A percentile compares a stretch with the other conserved stretches of the same genome.
These are phyloP conservation scores for Phrynocephalus vlangalii DNA, from an alignment of 2,797 vertebrate genomes.

Conservation along the genomic window DNA sequence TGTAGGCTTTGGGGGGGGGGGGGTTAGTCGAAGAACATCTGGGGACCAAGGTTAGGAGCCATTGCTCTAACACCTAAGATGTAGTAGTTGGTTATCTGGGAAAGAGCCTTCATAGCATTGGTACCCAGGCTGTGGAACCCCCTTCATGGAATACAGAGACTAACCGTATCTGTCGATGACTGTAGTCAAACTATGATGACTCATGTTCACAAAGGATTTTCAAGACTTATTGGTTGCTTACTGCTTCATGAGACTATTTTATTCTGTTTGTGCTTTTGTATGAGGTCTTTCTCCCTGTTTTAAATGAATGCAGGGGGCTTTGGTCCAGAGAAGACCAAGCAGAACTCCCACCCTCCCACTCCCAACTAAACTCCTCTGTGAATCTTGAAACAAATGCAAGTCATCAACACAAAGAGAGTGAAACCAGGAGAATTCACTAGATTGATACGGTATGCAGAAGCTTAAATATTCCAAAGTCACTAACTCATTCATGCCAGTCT, in stretches of 20 bases:
- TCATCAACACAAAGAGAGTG: neutral
- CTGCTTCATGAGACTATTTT: neutral
- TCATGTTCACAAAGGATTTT: neutral
- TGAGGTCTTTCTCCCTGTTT: neutral
- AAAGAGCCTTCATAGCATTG: neutral
- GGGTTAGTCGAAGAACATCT: no score
- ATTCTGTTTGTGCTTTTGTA: no score
- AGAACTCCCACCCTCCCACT: neutral
- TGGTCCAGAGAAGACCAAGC: conserved; percentile 1
- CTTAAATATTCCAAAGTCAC: neutral
- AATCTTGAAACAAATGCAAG: neutral
- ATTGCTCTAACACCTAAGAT: no score
- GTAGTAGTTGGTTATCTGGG: neutral
- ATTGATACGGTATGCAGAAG: neutral
- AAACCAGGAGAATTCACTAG: neutral
- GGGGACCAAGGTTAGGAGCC: no score
- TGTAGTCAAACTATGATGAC: neutral
- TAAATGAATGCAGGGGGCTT: neutral
- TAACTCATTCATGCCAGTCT: neutral
- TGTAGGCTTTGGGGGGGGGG: no score
- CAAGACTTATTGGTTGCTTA: neutral
- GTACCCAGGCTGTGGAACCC: neutral
- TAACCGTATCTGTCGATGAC: neutral
- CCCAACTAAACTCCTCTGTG: no score
- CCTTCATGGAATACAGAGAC: neutral